A percentile compares a stretch with the other conserved stretches of the same genome.
Conservation (phyloP, 2,797 vertebrate species). For the Trachurus trachurus region DNA sequence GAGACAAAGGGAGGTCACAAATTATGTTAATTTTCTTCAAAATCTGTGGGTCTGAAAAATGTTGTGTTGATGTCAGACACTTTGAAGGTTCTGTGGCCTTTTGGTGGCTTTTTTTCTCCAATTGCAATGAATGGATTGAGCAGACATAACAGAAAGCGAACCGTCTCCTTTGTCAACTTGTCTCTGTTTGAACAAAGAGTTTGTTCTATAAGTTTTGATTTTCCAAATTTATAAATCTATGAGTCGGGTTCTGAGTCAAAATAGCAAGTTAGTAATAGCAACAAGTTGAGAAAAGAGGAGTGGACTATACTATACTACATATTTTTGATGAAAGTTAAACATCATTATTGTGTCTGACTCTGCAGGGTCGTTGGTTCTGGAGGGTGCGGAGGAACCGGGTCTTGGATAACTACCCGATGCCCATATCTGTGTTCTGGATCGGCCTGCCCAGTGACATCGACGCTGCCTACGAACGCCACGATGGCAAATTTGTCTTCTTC, state of each 20-base stretch:
- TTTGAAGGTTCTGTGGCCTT: no score
- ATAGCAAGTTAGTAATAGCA: neutral
- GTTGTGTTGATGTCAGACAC: no score
- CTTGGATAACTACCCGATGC: slow-evolving; percentile 98
- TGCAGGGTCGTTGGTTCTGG: slow-evolving; percentile 97
- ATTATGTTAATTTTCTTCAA: no score
- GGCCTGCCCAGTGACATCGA: slow-evolving; percentile 95
- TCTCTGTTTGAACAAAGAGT: neutral
- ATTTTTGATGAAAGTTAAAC: slow-evolving; percentile 8
- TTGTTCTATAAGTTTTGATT: neutral
- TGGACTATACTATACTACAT: neutral
- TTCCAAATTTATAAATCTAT: neutral
- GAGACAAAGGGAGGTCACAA: no score
- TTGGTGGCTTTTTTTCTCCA: no score
- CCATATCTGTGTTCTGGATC: slow-evolving; percentile 95
- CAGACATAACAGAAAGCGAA: no score
- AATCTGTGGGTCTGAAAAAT: no score
- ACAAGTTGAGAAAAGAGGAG: neutral
- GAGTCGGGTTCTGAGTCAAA: neutral
- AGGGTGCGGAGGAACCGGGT: slow-evolving; percentile 95
- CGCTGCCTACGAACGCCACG: slow-evolving; percentile 95
- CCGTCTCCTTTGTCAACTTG: no score
- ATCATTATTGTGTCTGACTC: neutral
- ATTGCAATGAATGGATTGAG: no score
- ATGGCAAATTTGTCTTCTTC: slow-evolving; percentile 97